These are phyloP conservation scores for Hesperophylax magnus DNA, from an alignment of 1,140 invertebrate genomes.

Conservation along the genomic window DNA sequence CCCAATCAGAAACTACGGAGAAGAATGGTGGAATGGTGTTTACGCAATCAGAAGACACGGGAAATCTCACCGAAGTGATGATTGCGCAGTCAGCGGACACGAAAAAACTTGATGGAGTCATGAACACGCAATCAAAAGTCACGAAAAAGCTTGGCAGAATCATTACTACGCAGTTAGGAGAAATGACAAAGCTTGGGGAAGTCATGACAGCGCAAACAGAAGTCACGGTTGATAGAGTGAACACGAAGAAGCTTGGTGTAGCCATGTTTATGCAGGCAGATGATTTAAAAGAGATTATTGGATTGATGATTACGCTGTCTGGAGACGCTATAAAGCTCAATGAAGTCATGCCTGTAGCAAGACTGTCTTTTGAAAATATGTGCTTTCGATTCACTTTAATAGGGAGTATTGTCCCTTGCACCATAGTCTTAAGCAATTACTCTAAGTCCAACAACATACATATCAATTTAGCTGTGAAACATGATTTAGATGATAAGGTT, in stretches of 20 bases:
- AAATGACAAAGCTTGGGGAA: background rate
- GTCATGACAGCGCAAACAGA: background rate
- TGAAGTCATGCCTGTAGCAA: constrained; percentile 31
- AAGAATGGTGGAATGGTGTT: too few relatives aligned
- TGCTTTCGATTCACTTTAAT: constrained; percentile 47
- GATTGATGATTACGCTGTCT: background rate
- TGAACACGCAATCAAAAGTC: background rate
- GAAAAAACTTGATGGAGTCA: background rate
- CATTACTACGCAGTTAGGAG: background rate
- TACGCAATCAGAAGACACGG: background rate
- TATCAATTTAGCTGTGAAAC: constrained; percentile 56
- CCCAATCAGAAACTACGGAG: too few relatives aligned
- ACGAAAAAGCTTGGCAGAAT: background rate
- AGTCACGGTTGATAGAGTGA: too few relatives aligned
- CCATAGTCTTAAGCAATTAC: constrained; percentile 31
- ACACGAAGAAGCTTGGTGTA: too few relatives aligned
- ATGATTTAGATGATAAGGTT: constrained; percentile 12
- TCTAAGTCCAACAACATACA: constrained; percentile 48
- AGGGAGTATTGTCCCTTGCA: constrained; percentile 36
- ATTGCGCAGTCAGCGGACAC: background rate
- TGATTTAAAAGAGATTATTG: too few relatives aligned
- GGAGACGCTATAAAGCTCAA: background rate
- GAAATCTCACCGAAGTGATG: background rate
- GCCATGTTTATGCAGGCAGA: too few relatives aligned
- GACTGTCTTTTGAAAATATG: constrained; percentile 47